Evolutionary conservation across 2,113 vertebrate genomes (phyloP).

Genomic region (Charina bottae): DNA sequence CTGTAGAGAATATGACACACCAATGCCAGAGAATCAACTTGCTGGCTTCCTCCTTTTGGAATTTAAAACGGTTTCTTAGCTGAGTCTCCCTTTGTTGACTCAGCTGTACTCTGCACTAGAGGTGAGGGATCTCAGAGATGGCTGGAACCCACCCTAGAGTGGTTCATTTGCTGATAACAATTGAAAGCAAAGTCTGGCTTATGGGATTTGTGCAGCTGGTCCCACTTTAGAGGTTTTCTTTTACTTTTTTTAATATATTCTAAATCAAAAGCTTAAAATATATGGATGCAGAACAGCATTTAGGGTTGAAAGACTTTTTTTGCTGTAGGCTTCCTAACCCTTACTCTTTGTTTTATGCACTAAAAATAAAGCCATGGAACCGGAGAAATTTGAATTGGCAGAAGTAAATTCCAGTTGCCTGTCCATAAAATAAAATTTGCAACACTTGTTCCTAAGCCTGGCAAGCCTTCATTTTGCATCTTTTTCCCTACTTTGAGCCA

Average conservation of each 20-base stretch:
- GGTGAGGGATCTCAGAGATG: background rate
- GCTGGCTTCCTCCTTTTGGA: background rate
- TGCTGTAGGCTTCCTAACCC: background rate
- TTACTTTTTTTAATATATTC: background rate
- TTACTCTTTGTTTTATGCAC: background rate
- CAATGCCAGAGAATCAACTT: conserved; percentile 37
- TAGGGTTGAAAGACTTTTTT: conserved; percentile 12
- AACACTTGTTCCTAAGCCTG: conserved; percentile 4
- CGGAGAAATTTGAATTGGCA: background rate
- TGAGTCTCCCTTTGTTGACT: conserved; percentile 60
- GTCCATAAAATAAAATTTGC: background rate
- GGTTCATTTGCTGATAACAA: conserved; percentile 52
- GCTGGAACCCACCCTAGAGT: background rate
- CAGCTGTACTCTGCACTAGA: conserved; percentile 54
- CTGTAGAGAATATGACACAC: conserved; percentile 14
- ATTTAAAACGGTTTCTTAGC: background rate
- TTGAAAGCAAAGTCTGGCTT: conserved; percentile 26
- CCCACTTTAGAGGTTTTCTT: conserved; percentile 26
- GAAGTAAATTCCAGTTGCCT: conserved; percentile 1
- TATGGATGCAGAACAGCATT: fast-evolving
- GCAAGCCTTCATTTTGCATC: background rate
- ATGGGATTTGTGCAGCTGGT: background rate
- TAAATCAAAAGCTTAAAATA: conserved; percentile 20
- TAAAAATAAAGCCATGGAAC: background rate
- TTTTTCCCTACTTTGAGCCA: background rate